phyloP scores from a whole-genome alignment of 2,888 invertebrate genomes.

The Dione vanillae region DNA sequence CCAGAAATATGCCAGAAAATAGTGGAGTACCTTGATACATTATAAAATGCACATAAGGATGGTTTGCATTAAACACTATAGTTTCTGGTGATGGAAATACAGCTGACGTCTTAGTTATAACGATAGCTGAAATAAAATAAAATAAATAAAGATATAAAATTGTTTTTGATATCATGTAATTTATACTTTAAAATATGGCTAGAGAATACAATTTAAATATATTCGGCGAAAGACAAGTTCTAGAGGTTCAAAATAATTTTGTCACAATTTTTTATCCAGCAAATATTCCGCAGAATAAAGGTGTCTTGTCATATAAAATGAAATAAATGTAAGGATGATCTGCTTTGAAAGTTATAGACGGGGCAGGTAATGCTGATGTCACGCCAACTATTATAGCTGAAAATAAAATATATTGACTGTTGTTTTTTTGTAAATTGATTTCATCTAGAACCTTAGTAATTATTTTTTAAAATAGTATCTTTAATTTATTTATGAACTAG shows the following conservation, averaged over 20 bases:
- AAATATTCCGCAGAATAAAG: conserved; percentile 37
- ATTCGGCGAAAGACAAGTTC: neutral
- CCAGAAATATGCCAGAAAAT: conserved; percentile 36
- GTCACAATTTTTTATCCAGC: conserved; percentile 30
- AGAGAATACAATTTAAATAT: neutral
- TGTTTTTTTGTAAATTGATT: neutral
- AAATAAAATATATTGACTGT: neutral
- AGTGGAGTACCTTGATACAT: conserved; percentile 32
- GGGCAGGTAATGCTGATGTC: neutral
- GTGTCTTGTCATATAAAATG: conserved; percentile 35
- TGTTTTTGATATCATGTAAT: no score
- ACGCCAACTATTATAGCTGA: neutral
- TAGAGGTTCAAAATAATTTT: neutral
- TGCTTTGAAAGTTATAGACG: conserved; percentile 36
- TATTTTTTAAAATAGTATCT: no score
- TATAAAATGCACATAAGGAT: conserved; percentile 39
- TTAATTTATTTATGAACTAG: no score
- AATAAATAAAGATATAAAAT: no score
- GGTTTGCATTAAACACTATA: conserved; percentile 40
- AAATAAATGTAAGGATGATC: conserved; percentile 42
- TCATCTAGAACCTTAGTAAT: no score
- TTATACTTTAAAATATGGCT: no score
- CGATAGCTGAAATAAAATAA: no score
- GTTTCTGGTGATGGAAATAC: neutral
- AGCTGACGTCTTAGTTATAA: no score